phyloP scores from a whole-genome alignment of 2,113 vertebrate species.

The Trematomus loennbergii region DNA sequence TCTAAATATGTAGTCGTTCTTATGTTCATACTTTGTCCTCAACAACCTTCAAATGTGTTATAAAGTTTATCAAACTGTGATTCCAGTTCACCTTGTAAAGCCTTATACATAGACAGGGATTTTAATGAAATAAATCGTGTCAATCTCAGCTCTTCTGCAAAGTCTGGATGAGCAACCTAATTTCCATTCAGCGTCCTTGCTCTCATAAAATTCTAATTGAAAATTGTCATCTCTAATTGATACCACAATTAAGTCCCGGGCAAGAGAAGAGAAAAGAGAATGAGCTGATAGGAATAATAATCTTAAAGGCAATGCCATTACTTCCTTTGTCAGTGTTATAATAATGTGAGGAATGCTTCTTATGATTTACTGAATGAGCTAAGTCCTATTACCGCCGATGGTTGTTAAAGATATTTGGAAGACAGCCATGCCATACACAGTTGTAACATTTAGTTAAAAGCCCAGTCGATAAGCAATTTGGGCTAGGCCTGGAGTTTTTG shows the following conservation, averaged over 20 bases:
- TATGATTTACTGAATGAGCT: conserved; percentile 58
- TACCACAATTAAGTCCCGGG: conserved; percentile 53
- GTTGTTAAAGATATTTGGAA: conserved; percentile 67
- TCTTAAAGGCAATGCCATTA: conserved; percentile 57
- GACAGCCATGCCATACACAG: conserved; percentile 59
- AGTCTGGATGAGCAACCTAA: conserved; percentile 8
- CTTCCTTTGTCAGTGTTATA: conserved; percentile 59
- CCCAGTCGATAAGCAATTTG: conserved; percentile 77
- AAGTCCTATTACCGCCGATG: conserved; percentile 51
- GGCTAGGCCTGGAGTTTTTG: conserved; percentile 53
- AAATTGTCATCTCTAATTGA: conserved; percentile 67
- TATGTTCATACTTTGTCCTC: neutral
- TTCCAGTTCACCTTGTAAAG: neutral
- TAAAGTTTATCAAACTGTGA: neutral
- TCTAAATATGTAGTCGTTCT: neutral
- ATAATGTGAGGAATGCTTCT: conserved; percentile 51
- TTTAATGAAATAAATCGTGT: conserved; percentile 1
- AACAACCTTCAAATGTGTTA: neutral
- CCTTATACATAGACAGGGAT: neutral
- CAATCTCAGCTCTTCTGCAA: conserved; percentile 11
- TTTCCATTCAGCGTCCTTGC: conserved; percentile 40
- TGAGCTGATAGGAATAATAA: conserved; percentile 53
- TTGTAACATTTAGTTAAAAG: conserved; percentile 75
- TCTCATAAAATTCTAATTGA: conserved; percentile 58
- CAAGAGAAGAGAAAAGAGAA: conserved; percentile 36